Conservation (phyloP, 2,113 vertebrate genomes). For the Antigone vipio region DNA sequence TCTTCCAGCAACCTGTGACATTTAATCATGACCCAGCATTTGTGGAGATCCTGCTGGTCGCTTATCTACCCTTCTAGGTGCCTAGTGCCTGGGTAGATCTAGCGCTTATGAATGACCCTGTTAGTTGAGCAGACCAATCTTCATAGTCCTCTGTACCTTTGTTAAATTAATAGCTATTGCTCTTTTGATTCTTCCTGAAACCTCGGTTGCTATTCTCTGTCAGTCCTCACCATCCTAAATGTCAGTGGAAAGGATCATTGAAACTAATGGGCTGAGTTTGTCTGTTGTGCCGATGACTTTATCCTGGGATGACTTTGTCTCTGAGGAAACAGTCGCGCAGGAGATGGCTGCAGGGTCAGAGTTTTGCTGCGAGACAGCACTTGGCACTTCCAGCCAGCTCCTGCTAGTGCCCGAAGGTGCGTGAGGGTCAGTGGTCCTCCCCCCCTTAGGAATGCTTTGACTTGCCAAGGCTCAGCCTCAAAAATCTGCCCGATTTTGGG, state of each 20-base stretch:
- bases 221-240: neutral
- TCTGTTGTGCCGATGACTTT: neutral
- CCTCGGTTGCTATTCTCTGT: neutral
- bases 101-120: neutral
- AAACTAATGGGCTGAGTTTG: neutral
- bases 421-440: neutral
- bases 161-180: conserved; percentile 10
- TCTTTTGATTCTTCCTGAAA: neutral
- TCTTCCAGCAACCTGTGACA: neutral
- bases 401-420: neutral
- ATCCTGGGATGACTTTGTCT: neutral
- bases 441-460: neutral
- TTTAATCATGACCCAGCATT: neutral
- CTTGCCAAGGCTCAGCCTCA: neutral
- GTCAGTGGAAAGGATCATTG: conserved; percentile 24
- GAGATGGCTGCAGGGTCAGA: neutral
- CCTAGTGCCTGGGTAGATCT: neutral
- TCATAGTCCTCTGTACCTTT: neutral
- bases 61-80: neutral
- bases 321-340: accelerated
- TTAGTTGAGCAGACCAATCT: neutral
- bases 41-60: neutral
- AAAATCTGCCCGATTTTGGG: neutral
- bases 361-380: neutral
- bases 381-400: neutral